These are phyloP conservation scores for Cyprinodon variegatus DNA, from an alignment of 2,113 vertebrate genomes.

Conservation along the genomic window DNA sequence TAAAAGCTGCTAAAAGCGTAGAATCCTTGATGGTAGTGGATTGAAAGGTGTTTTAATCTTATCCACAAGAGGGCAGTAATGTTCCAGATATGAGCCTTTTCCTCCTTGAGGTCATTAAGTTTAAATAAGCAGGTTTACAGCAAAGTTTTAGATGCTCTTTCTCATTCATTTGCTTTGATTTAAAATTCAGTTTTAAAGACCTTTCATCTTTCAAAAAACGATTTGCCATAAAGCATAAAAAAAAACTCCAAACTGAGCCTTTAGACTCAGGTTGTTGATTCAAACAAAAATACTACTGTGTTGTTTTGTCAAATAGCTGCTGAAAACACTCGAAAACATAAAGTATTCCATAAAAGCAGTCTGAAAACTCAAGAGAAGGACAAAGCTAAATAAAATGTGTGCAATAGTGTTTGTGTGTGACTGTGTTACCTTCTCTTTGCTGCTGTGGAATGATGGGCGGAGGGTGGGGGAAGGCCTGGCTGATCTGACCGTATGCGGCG, in stretches of 20 bases:
- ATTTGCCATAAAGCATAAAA: background rate
- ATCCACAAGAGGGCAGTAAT: conserved; percentile 76
- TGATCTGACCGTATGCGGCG: conserved; percentile 98
- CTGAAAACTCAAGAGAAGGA: background rate
- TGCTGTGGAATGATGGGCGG: conserved; percentile 98
- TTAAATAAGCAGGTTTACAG: conserved; percentile 39
- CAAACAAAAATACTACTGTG: background rate
- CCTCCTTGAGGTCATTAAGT: conserved; percentile 54
- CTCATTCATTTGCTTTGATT: conserved; percentile 5
- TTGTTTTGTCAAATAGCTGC: background rate
- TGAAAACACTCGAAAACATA: conserved; percentile 22
- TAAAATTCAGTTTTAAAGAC: background rate
- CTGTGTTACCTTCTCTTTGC: conserved; percentile 96
- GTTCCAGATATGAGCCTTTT: conserved; percentile 38
- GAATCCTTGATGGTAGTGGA: conserved; percentile 16
- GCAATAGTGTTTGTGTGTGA: conserved; percentile 19
- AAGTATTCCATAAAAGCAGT: background rate
- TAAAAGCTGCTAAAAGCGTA: conserved; percentile 20
- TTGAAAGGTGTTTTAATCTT: conserved; percentile 8
- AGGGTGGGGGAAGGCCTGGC: conserved; percentile 98
- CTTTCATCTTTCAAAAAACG: background rate
- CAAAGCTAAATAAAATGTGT: conserved; percentile 21
- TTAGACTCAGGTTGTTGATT: background rate
- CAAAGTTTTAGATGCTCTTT: conserved; percentile 27
- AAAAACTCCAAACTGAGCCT: background rate